A percentile compares a stretch with the other conserved stretches of the same genome.
These are phyloP conservation scores for Lottia scabra DNA, from an alignment of 2,888 invertebrate genomes.

Conservation along the genomic window DNA sequence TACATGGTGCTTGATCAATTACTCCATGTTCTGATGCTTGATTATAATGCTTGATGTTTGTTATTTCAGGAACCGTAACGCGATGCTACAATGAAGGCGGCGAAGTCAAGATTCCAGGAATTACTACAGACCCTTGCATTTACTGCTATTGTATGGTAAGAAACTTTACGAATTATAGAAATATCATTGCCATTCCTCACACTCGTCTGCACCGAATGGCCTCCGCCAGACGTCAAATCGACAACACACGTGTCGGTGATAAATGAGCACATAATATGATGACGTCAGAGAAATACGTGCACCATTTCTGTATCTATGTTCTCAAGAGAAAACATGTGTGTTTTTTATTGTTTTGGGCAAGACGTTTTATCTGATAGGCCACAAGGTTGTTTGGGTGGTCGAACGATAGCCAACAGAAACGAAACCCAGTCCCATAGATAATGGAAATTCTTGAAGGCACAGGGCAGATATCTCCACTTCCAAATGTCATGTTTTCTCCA, in stretches of 20 bases:
- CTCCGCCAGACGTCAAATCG: background rate
- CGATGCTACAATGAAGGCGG: slow-evolving; percentile 49
- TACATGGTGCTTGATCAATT: too few species aligned
- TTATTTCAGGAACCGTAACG: slow-evolving; percentile 46
- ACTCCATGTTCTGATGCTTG: too few species aligned
- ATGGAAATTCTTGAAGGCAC: background rate
- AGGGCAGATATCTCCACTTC: too few species aligned
- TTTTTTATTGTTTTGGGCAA: slow-evolving; percentile 4
- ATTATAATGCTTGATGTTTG: too few species aligned
- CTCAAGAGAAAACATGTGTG: background rate
- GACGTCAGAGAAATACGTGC: background rate
- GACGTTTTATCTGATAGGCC: background rate
- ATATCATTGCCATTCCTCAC: background rate
- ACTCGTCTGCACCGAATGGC: background rate
- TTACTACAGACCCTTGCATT: slow-evolving; percentile 55
- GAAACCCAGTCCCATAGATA: background rate
- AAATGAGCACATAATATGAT: background rate
- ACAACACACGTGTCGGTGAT: background rate
- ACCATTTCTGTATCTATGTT: background rate
- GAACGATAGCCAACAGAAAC: background rate
- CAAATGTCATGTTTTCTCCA: too few species aligned
- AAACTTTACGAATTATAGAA: background rate
- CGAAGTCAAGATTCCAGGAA: slow-evolving; percentile 41
- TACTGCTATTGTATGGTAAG: slow-evolving; percentile 52
- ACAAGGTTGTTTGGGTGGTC: background rate